These are phyloP conservation scores for Leuctra nigra DNA, from an alignment of 2,888 invertebrate species.

Conservation along the genomic window DNA sequence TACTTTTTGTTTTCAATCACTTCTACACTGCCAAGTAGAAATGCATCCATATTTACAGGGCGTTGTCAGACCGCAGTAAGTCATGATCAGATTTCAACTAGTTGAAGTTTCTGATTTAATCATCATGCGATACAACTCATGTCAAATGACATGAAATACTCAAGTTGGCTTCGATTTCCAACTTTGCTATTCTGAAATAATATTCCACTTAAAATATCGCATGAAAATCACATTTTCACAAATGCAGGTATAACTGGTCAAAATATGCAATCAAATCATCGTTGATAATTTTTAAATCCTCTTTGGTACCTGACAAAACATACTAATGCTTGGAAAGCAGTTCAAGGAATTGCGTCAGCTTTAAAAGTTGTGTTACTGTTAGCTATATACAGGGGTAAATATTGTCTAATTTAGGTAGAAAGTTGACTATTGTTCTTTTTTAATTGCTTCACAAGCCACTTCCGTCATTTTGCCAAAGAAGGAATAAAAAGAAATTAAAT, in stretches of 20 bases:
- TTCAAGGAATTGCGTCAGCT: background rate
- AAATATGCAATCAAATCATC: background rate
- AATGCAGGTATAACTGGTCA: background rate
- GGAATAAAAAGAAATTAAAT: too few relatives aligned
- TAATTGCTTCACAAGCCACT: background rate
- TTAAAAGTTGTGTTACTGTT: background rate
- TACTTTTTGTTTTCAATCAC: too few relatives aligned
- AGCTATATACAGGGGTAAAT: background rate
- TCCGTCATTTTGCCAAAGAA: too few relatives aligned
- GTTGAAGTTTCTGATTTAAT: too few relatives aligned
- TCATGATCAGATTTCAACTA: too few relatives aligned
- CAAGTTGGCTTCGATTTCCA: background rate
- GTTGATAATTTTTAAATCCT: background rate
- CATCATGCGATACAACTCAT: too few relatives aligned
- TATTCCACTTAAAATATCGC: slow-evolving; percentile 1
- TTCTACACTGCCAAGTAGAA: too few relatives aligned
- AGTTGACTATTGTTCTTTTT: background rate
- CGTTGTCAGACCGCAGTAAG: too few relatives aligned
- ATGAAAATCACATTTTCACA: background rate
- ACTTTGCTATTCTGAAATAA: slow-evolving; percentile 3
- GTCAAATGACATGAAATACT: too few relatives aligned
- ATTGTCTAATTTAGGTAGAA: background rate
- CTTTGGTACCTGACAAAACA: slow-evolving; percentile 1
- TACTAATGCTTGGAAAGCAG: slow-evolving; percentile 4
- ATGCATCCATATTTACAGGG: too few relatives aligned